phyloP scores from a whole-genome alignment of 2,888 invertebrate species.

The Catocala nupta region DNA sequence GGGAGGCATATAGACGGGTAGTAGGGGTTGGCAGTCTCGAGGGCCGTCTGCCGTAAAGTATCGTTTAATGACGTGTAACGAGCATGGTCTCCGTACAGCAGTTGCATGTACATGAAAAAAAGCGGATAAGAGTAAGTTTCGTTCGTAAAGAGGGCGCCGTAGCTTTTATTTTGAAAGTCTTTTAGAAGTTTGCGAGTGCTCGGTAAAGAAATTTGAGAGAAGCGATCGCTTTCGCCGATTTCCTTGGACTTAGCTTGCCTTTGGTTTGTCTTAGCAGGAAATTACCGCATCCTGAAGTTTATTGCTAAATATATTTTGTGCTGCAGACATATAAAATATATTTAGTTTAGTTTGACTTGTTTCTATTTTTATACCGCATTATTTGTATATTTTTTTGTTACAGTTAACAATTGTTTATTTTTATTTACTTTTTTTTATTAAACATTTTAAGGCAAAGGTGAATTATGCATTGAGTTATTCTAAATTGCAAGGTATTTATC shows the following conservation, averaged over 20 bases:
- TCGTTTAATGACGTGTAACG: constrained; percentile 88
- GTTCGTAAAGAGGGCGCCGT: constrained; percentile 35
- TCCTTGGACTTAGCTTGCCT: not conserved
- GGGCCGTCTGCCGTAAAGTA: constrained; percentile 87
- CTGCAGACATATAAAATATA: too few species aligned
- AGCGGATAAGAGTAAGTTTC: constrained; percentile 44
- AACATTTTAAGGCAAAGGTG: too few species aligned
- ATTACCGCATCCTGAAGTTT: not conserved
- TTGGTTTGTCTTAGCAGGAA: not conserved
- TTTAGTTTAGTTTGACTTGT: too few species aligned
- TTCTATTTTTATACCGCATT: too few species aligned
- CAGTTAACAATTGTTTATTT: too few species aligned
- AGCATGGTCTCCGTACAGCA: constrained; percentile 75
- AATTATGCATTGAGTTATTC: too few species aligned
- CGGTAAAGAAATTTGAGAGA: not conserved
- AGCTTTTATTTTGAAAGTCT: constrained; percentile 20
- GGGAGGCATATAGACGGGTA: constrained; percentile 61
- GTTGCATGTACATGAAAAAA: constrained; percentile 73
- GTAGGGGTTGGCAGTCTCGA: constrained; percentile 80
- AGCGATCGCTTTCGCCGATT: too few species aligned
- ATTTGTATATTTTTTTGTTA: too few species aligned
- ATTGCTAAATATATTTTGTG: too few species aligned
- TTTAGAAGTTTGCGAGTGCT: constrained; percentile 11
- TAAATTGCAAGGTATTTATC: too few species aligned
- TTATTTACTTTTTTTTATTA: too few species aligned